These are phyloP conservation scores for Oncorhynchus keta DNA, from an alignment of 2,113 vertebrate species.

Conservation along the genomic window DNA sequence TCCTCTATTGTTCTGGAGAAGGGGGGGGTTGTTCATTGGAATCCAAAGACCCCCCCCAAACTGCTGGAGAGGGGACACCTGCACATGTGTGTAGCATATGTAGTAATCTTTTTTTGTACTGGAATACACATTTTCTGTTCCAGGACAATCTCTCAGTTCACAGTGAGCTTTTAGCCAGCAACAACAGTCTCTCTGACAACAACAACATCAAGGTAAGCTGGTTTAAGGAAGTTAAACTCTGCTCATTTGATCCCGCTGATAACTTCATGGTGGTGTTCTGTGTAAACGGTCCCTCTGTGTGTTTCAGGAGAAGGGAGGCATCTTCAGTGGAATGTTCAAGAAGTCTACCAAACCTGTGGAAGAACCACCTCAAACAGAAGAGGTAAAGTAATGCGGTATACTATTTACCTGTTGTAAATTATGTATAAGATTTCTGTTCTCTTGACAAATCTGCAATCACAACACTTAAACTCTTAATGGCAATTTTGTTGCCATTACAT, in stretches of 20 bases:
- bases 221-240: neutral
- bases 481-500: neutral
- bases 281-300: neutral
- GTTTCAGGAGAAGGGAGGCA: conserved; percentile 18
- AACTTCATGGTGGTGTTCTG: neutral
- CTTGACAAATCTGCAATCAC: too few species aligned
- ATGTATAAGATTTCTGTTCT: too few species aligned
- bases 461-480: too few species aligned
- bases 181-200: conserved; percentile 55
- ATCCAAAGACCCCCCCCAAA: conserved; percentile 44
- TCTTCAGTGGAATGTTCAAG: conserved; percentile 54
- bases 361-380: conserved; percentile 20
- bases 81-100: neutral
- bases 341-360: conserved; percentile 45
- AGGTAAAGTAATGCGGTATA: conserved; percentile 25
- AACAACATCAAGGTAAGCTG: conserved; percentile 18
- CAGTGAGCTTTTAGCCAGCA: conserved; percentile 51
- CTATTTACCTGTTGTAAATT: too few species aligned
- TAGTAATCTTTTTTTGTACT: neutral
- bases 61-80: neutral
- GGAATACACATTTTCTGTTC: neutral
- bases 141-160: conserved; percentile 36
- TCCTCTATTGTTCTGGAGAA: conserved; percentile 27
- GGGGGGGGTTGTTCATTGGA: conserved; percentile 32
- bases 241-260: neutral